phyloP scores from a whole-genome alignment of 1,140 invertebrate genomes.

The Diabrotica undecimpunctata region DNA sequence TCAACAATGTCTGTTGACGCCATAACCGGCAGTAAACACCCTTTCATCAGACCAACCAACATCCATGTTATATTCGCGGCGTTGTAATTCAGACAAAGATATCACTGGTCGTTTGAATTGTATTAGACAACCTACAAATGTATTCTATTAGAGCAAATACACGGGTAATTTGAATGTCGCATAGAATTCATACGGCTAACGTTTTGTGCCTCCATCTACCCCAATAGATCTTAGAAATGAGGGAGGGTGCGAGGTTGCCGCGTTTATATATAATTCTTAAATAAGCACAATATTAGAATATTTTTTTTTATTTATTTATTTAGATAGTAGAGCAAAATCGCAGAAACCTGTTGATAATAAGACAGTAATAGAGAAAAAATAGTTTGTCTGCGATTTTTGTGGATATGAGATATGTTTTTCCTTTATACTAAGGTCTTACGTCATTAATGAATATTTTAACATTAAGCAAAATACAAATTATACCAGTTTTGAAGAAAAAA shows the following conservation, averaged over 20 bases:
- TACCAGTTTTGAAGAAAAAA: too few relatives aligned
- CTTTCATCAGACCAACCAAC: constrained; percentile 5
- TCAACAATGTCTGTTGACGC: background rate
- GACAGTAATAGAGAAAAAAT: too few relatives aligned
- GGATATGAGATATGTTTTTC: too few relatives aligned
- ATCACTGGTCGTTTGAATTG: constrained; percentile 14
- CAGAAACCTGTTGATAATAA: too few relatives aligned
- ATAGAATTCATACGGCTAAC: constrained; percentile 14
- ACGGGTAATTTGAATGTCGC: constrained; percentile 20
- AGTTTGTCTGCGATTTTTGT: too few relatives aligned
- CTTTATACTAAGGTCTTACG: too few relatives aligned
- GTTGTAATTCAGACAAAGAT: constrained; percentile 11
- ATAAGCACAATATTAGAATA: too few relatives aligned
- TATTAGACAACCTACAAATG: constrained; percentile 10
- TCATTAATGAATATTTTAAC: too few relatives aligned
- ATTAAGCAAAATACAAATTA: too few relatives aligned
- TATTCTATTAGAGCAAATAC: constrained; percentile 18
- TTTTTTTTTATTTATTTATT: too few relatives aligned
- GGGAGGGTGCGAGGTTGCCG: background rate
- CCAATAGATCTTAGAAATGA: background rate
- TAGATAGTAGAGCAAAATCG: too few relatives aligned
- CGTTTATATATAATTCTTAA: background rate
- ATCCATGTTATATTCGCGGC: background rate
- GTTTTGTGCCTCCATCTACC: constrained; percentile 4
- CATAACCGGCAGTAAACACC: background rate